Percentiles rank a stretch among this genome's conserved stretches.
These are phyloP conservation scores for Oryzias celebensis DNA, from an alignment of 2,113 vertebrate genomes.

Conservation along the genomic window DNA sequence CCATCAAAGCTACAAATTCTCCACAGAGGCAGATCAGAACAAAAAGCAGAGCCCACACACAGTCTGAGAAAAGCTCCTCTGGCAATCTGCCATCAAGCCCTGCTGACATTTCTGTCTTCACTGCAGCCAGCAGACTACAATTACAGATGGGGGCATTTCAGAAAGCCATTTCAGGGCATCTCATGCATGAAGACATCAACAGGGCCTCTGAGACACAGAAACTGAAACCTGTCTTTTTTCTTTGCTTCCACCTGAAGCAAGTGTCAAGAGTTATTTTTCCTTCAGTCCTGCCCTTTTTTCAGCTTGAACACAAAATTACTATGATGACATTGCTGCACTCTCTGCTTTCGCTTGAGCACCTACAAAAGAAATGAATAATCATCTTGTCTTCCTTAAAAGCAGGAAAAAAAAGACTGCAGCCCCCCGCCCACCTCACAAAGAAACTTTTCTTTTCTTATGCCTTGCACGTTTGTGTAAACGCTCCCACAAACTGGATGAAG, in stretches of 20 bases:
- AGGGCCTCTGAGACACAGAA: slow-evolving; percentile 22
- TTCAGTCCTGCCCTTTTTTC: not conserved
- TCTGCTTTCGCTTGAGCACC: slow-evolving; percentile 1
- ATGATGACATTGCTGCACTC: slow-evolving; percentile 19
- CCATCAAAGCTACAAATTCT: not conserved
- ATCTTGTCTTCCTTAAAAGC: not conserved
- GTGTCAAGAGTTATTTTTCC: slow-evolving; percentile 19
- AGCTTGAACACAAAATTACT: slow-evolving; percentile 28
- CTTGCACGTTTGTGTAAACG: too few relatives aligned
- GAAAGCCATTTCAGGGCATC: slow-evolving; percentile 32
- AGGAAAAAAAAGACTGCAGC: slow-evolving; percentile 14
- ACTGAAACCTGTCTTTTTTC: slow-evolving; percentile 16
- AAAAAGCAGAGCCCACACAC: not conserved
- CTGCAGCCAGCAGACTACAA: slow-evolving; percentile 16
- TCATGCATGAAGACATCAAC: slow-evolving; percentile 24
- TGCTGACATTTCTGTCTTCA: slow-evolving; percentile 33
- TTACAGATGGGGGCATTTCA: slow-evolving; percentile 23
- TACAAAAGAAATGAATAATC: slow-evolving; percentile 6
- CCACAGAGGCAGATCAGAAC: not conserved
- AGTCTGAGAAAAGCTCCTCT: slow-evolving; percentile 21
- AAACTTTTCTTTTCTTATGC: too few relatives aligned
- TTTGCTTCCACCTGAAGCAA: slow-evolving; percentile 4
- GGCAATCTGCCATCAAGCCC: slow-evolving; percentile 22
- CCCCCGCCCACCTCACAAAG: not conserved
- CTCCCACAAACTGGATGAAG: too few relatives aligned